Evolutionary conservation across 2,113 vertebrate genomes (phyloP).

Genomic region (Rallus limicola): DNA sequence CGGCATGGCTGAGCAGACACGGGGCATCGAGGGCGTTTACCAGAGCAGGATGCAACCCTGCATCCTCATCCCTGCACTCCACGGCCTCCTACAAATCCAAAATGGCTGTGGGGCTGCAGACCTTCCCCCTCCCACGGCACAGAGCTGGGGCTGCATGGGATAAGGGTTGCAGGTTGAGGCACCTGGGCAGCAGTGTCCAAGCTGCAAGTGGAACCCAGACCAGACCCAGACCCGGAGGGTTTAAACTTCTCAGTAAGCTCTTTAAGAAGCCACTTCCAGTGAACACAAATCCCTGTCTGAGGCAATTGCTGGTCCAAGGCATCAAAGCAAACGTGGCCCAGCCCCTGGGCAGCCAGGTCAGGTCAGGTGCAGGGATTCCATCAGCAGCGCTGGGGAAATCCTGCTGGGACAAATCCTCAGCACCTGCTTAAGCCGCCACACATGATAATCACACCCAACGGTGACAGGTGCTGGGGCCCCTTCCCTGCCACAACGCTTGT

Average conservation of each 20-base stretch:
- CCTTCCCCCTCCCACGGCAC: neutral
- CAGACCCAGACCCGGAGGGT: neutral
- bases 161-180: accelerated
- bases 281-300: neutral
- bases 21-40: neutral
- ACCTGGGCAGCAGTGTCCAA: accelerated
- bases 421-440: neutral
- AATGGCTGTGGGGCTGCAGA: neutral
- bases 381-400: neutral
- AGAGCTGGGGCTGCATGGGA: neutral
- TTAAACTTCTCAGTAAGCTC: neutral
- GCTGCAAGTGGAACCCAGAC: accelerated
- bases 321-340: neutral
- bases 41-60: neutral
- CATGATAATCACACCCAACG: accelerated
- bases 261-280: neutral
- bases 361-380: neutral
- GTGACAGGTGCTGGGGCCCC: accelerated
- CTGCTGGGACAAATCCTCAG: neutral
- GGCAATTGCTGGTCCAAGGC: neutral
- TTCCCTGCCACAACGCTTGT: accelerated
- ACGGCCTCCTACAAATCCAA: neutral
- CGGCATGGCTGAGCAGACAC: accelerated
- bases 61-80: neutral
- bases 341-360: neutral